These are phyloP conservation scores for Spilarctia lutea DNA, from an alignment of 2,888 invertebrate genomes.

Conservation along the genomic window DNA sequence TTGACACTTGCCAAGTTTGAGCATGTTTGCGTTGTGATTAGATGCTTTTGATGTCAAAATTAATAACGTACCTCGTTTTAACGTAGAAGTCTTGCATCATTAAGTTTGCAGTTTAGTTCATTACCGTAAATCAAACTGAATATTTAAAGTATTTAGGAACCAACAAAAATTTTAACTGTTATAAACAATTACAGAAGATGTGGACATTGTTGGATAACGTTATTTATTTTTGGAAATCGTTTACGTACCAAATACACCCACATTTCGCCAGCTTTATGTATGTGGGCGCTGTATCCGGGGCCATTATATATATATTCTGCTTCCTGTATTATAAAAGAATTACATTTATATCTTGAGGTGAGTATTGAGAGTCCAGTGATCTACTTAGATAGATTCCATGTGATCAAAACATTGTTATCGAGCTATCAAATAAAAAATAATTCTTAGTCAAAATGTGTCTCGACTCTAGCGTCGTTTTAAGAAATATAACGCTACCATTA, in stretches of 20 bases:
- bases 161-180: neutral
- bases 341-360: too few relatives aligned
- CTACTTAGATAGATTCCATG: neutral
- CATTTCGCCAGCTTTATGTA: neutral
- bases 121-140: neutral
- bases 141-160: neutral
- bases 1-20: slow-evolving; percentile 50
- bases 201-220: neutral
- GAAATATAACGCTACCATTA: neutral
- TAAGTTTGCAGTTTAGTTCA: neutral
- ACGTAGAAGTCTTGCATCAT: neutral
- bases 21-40: slow-evolving; percentile 39
- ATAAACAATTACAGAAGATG: neutral
- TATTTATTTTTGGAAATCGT: neutral
- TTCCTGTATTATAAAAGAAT: neutral
- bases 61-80: slow-evolving; percentile 29
- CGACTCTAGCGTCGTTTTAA: neutral
- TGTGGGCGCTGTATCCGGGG: neutral
- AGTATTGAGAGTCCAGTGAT: neutral
- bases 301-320: neutral
- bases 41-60: slow-evolving; percentile 41
- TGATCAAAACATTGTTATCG: neutral
- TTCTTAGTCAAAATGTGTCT: neutral
- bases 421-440: neutral
- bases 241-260: neutral